These are phyloP conservation scores for Strigamia maritima DNA, from an alignment of 2,888 invertebrate genomes.

Conservation along the genomic window DNA sequence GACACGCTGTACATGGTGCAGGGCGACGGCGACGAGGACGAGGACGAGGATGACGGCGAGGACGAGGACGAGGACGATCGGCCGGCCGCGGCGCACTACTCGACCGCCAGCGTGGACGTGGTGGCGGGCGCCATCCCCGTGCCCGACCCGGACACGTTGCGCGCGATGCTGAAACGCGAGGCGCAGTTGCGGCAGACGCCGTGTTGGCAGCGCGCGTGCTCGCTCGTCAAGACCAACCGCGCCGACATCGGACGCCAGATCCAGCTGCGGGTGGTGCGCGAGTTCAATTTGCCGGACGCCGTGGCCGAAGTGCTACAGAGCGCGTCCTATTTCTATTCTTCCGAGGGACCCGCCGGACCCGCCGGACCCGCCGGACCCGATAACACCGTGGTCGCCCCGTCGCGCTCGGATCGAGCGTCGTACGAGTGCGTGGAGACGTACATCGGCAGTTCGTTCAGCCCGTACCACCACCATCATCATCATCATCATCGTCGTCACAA, in stretches of 20 bases:
- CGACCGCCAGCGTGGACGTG: constrained; percentile 59
- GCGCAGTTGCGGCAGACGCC: constrained; percentile 76
- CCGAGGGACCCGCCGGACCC: constrained; percentile 37
- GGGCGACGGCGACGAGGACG: too few species aligned
- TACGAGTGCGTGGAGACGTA: background rate
- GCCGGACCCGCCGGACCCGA: too few species aligned
- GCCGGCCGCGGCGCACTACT: constrained; percentile 50
- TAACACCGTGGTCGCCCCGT: too few species aligned
- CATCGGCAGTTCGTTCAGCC: constrained; percentile 47
- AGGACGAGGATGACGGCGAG: too few species aligned
- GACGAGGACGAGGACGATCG: constrained; percentile 59
- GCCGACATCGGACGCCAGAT: constrained; percentile 73
- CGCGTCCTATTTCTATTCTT: constrained; percentile 41
- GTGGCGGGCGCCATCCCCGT: constrained; percentile 62
- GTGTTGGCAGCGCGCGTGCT: constrained; percentile 73
- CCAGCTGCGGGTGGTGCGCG: constrained; percentile 83
- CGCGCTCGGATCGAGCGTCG: background rate
- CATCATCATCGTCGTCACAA: constrained; percentile 47
- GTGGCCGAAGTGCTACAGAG: constrained; percentile 71
- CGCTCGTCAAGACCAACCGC: constrained; percentile 70
- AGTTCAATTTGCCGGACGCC: constrained; percentile 88
- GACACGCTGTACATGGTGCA: constrained; percentile 85
- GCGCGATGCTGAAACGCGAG: constrained; percentile 78
- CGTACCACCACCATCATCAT: constrained; percentile 46
- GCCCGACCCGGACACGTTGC: constrained; percentile 71